Conservation (phyloP, 1,140 invertebrate species). For the Leptonema lineaticorne region DNA sequence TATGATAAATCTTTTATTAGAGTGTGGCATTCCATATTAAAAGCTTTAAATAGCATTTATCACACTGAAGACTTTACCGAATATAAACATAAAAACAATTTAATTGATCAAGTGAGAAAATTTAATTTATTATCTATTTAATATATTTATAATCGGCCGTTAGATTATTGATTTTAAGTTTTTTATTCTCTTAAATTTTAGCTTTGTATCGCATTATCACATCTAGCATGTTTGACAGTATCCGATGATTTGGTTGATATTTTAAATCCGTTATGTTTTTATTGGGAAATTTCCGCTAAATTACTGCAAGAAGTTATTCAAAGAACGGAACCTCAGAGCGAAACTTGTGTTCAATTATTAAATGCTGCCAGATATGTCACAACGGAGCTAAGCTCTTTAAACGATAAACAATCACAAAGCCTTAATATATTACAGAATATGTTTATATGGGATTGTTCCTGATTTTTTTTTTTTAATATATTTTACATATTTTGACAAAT, state of each 20-base stretch:
- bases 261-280: slow-evolving; percentile 49
- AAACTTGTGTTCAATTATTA: slow-evolving; percentile 49
- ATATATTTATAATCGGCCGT: too few relatives aligned
- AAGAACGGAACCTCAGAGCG: slow-evolving; percentile 50
- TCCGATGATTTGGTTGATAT: slow-evolving; percentile 49
- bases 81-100: slow-evolving; percentile 76
- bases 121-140: slow-evolving; percentile 25
- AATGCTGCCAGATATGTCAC: slow-evolving; percentile 55
- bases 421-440: slow-evolving; percentile 52
- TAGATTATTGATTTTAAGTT: neutral
- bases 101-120: slow-evolving; percentile 63
- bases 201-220: slow-evolving; percentile 52
- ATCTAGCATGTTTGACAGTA: slow-evolving; percentile 50
- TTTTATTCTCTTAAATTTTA: slow-evolving; percentile 42
- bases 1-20: slow-evolving; percentile 63
- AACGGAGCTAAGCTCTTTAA: slow-evolving; percentile 46
- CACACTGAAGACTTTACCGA: slow-evolving; percentile 76
- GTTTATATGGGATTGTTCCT: slow-evolving; percentile 50
- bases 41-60: slow-evolving; percentile 71
- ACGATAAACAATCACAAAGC: slow-evolving; percentile 48
- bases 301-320: slow-evolving; percentile 49
- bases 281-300: slow-evolving; percentile 49
- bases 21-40: slow-evolving; percentile 70
- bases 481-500: too few relatives aligned
- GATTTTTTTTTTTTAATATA: neutral